Conservation (phyloP, 2,113 vertebrate species). For the Hystrix brachyura region DNA sequence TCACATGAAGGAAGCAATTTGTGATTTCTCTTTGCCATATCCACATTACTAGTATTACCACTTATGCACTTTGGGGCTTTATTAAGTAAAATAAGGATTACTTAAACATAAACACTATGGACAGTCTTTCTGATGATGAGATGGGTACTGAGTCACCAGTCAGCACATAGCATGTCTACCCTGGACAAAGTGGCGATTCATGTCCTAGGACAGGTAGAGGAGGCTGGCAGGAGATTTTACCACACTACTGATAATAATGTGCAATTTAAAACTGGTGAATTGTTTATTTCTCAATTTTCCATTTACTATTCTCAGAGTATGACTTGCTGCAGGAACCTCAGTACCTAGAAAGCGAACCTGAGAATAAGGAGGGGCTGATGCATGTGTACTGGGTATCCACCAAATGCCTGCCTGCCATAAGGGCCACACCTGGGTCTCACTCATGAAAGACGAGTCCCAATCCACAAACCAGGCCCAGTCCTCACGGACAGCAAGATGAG, state of each 20-base stretch:
- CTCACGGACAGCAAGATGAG: neutral
- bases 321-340: neutral
- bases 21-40: neutral
- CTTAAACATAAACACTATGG: neutral
- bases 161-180: neutral
- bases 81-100: neutral
- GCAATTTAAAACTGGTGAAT: neutral
- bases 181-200: neutral
- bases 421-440: neutral
- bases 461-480: neutral
- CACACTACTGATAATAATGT: neutral
- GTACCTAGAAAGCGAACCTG: neutral
- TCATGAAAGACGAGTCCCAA: neutral
- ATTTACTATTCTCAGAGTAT: neutral
- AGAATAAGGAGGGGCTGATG: neutral
- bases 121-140: neutral
- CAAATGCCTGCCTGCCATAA: neutral
- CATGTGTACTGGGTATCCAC: neutral
- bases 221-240: neutral
- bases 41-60: neutral
- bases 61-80: neutral
- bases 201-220: neutral
- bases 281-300: neutral
- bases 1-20: neutral
- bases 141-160: neutral